phyloP scores from a whole-genome alignment of 1,140 invertebrate genomes.

The Cydia fagiglandana region DNA sequence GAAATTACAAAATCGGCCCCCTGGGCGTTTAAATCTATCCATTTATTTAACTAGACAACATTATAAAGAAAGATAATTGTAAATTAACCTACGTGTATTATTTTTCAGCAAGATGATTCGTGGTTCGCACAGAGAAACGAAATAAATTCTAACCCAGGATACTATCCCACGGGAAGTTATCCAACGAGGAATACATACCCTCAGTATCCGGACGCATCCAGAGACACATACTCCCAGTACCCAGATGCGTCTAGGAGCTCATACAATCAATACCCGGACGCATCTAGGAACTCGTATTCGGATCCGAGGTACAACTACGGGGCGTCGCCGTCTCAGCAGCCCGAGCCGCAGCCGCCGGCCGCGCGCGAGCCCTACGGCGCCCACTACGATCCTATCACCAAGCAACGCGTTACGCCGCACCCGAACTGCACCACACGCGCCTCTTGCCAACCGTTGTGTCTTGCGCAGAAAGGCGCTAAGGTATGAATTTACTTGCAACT shows the following conservation, averaged over 20 bases:
- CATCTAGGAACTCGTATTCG: not conserved
- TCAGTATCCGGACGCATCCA: slow-evolving; percentile 33
- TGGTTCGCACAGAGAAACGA: slow-evolving; percentile 8
- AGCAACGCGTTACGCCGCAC: slow-evolving; percentile 77
- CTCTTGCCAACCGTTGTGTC: slow-evolving; percentile 91
- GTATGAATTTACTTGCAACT: slow-evolving; percentile 49
- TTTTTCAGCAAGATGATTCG: slow-evolving; percentile 53
- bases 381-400: slow-evolving; percentile 79
- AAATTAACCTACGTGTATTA: slow-evolving; percentile 20
- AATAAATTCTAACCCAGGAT: not conserved
- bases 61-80: too few species aligned
- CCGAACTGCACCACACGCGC: slow-evolving; percentile 84
- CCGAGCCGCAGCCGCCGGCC: not conserved
- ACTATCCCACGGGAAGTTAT: slow-evolving; percentile 7
- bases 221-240: not conserved
- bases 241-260: not conserved
- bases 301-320: not conserved
- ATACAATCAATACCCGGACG: slow-evolving; percentile 36
- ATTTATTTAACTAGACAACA: too few species aligned
- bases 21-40: too few species aligned
- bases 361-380: slow-evolving; percentile 64
- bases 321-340: slow-evolving; percentile 45
- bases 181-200: slow-evolving; percentile 24
- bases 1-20: too few species aligned
- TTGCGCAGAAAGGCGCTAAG: slow-evolving; percentile 94